phyloP scores from a whole-genome alignment of 1,140 invertebrate genomes.

The Drosophila oshimai region DNA sequence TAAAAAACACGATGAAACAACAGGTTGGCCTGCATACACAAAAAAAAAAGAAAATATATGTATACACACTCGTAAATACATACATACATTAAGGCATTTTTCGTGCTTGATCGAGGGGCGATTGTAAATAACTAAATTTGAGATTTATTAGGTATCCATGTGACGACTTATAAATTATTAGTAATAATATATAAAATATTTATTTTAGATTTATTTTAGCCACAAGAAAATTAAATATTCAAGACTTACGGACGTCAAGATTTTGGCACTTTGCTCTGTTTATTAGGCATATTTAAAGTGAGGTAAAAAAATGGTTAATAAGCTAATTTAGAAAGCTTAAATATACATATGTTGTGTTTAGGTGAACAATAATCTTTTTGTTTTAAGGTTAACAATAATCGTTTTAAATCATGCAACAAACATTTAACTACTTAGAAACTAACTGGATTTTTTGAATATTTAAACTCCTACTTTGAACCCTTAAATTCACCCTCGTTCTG shows the following conservation, averaged over 20 bases:
- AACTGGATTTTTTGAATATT: no score
- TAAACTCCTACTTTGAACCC: neutral
- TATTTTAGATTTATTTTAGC: neutral
- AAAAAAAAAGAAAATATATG: neutral
- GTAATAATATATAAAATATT: neutral
- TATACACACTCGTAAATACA: constrained; percentile 17
- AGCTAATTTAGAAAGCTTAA: no score
- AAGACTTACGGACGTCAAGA: no score
- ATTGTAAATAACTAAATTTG: neutral
- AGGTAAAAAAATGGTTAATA: no score
- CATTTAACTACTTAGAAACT: no score
- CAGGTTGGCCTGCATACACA: constrained; percentile 32
- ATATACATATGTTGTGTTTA: no score
- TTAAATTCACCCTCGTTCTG: neutral
- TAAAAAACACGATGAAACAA: constrained; percentile 45
- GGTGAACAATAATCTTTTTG: no score
- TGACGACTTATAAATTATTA: neutral
- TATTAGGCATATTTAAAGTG: no score
- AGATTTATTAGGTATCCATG: neutral
- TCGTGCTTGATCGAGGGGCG: neutral
- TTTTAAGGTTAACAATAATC: no score
- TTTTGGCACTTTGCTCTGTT: no score
- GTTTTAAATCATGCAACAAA: no score
- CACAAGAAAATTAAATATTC: no score
- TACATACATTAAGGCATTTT: constrained; percentile 19